Base-by-base conservation (phyloP, 1,140 invertebrate species). In the Listronotus oregonensis region DNA sequence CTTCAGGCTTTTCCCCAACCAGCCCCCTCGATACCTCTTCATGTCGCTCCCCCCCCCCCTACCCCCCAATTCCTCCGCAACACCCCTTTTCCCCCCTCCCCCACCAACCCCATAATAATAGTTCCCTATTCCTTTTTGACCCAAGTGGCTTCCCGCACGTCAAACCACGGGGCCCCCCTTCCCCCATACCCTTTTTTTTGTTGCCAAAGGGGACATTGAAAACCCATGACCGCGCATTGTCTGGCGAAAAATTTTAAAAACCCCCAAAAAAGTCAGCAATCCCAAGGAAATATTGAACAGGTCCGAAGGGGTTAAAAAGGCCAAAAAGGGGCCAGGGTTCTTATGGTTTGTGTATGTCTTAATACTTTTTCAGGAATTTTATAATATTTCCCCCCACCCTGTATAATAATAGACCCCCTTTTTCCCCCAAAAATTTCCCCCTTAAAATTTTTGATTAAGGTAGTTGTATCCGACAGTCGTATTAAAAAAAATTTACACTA, bases 41-140 rank as follows among this genome's bases (percentile, higher is more conserved):
- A n/a, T 74, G 72, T 66, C 83, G 83, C 62, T 85, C 87, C 47
- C 83, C 90, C 42, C 81, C 86, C 40, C 76, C 78, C n/a, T 65
- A 68, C 9, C 78, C 80, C 0, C 77, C 75, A 1, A 46, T 68
- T 8, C 59, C 68, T 15, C 75, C 79, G 47, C 82, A 82, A 51
- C 90, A 91, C 72, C 90, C 90, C 8, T 91, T 92, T 58, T 78
- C 95, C 34, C 92, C 93, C 0, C 80, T 96, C 64, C 94, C 93
- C 8, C n/a, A 96, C 94, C 8, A 95, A 93, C 77, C 94, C 94
- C 0, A 90, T 95, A 59, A 86, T 96, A 43, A 90, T 96, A 44
- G 90, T 96, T 56, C 94, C 94, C 66, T 94, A 91, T 75, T 1
- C 80, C 95, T 18, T 86, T 95, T 27, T 86, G 91, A 56, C 87